Evolutionary conservation across 1,140 invertebrate species (phyloP).

Genomic region (Globodera rostochiensis): DNA sequence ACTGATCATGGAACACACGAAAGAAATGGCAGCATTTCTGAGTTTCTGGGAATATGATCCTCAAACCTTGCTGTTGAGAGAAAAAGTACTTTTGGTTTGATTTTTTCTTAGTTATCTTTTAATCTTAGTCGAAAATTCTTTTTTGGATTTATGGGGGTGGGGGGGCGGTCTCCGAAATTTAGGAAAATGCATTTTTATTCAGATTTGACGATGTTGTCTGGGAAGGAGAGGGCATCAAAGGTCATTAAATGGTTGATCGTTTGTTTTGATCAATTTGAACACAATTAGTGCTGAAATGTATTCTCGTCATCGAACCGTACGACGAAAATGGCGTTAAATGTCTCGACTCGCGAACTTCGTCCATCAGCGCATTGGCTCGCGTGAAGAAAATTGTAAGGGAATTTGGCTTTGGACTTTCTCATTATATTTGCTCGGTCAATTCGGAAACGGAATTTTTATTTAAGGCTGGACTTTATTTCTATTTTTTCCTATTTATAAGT

Average conservation of each 20-base stretch:
- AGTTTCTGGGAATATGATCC: too few species aligned
- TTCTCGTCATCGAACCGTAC: background rate
- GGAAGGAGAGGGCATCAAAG: slow-evolving; percentile 14
- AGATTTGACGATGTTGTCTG: slow-evolving; percentile 23
- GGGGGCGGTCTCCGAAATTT: background rate
- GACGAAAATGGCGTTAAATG: background rate
- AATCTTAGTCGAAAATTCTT: too few species aligned
- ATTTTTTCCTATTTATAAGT: background rate
- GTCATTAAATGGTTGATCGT: background rate
- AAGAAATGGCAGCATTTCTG: background rate
- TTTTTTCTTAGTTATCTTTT: too few species aligned
- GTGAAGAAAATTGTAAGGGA: slow-evolving; percentile 17
- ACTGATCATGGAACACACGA: background rate
- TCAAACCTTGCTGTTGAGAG: too few species aligned
- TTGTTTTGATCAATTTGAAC: background rate
- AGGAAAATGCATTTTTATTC: background rate
- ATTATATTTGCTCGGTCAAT: too few species aligned
- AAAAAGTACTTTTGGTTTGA: too few species aligned
- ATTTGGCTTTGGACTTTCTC: background rate
- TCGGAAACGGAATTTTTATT: too few species aligned
- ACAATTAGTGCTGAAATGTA: slow-evolving; percentile 15
- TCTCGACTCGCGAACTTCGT: slow-evolving; percentile 5
- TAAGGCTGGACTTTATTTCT: too few species aligned
- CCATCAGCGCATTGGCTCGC: background rate
- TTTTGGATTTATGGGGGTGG: too few species aligned